Evolutionary conservation across 2,113 vertebrate genomes (phyloP).

Genomic region (Bucco capensis): DNA sequence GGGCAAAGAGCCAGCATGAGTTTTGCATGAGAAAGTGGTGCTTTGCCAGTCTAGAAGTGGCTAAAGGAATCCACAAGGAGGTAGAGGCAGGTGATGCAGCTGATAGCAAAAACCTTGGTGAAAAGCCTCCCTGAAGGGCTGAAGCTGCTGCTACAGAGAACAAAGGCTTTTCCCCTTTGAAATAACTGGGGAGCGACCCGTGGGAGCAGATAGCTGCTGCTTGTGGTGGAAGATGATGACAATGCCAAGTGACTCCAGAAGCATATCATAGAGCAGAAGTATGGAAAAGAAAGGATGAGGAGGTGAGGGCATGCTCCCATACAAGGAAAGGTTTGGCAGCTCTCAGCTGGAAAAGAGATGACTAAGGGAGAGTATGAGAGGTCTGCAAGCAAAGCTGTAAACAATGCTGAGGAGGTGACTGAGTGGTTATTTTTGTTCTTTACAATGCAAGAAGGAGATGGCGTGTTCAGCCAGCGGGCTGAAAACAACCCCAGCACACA

Average conservation of each 20-base stretch:
- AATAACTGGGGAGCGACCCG: rapidly evolving
- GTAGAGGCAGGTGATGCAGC: neutral
- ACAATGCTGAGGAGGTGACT: neutral
- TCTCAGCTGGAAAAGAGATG: neutral
- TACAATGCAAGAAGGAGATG: neutral
- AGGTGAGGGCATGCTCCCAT: neutral
- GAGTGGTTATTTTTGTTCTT: neutral
- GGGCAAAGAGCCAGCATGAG: rapidly evolving
- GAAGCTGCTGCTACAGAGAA: neutral
- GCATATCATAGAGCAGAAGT: rapidly evolving
- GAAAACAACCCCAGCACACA: neutral
- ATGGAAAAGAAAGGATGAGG: neutral
- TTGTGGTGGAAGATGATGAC: neutral
- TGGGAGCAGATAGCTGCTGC: neutral
- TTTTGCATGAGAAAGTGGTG: neutral
- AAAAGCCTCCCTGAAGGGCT: neutral
- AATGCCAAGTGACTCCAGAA: neutral
- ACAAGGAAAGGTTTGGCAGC: neutral
- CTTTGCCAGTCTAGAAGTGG: neutral
- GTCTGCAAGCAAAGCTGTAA: neutral
- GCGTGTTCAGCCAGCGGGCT: neutral
- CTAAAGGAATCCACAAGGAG: neutral
- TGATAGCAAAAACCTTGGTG: neutral
- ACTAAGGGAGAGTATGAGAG: neutral
- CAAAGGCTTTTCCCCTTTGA: neutral